Evolutionary conservation across 2,888 invertebrate species (phyloP), one percentile per base, ranked within the genome.

Genomic region (Andrena bucephala): DNA sequence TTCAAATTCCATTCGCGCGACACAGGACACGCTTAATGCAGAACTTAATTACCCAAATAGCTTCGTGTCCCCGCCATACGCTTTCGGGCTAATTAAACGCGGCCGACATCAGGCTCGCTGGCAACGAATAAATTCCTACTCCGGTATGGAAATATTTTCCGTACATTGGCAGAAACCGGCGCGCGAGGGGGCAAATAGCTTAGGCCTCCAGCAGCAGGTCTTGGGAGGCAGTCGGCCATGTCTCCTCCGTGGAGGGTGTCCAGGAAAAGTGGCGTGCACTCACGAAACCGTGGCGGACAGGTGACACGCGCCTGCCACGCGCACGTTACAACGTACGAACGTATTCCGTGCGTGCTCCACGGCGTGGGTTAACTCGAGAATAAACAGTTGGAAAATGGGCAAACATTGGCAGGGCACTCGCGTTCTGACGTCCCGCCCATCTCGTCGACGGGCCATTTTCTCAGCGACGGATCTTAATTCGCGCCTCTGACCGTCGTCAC

Each of bases 241-340:
- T 92, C 92, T 92, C 89, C 91, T 83, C 78, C 83, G 81, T 71
- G 86, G 89, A 92, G 91, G 90, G 92, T 87, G 88, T 87, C 81
- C 88, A 75, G 82, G 86, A 87, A 87, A 87, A 81, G 81, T 87
- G 89, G 85, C 86, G 87, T 87, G 89, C 83, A 90, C 83, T 85
- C 92, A 91, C 87, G 89, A 86, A 88, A 92, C 88, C 94, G 89
- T 93, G 90, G 93, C 92, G 89, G 89, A 93, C 94, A 94, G 93
- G 94, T 94, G 94, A 94, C 94, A 93, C 94, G 93, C 92, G 93
- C 89, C 90, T 69, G 91, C 89, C 93, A 92, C 93, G 93, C 93
- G 92, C 87, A 60, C 81, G 84, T 84, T 85, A 77, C 85, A 72
- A 70, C 67, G 65, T 52, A 62, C 59, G 31, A 65, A 62, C 62